Percentiles rank a stretch among this genome's conserved stretches.
These are phyloP conservation scores for Hemithea aestivaria DNA, from an alignment of 2,888 invertebrate species.

Conservation along the genomic window DNA sequence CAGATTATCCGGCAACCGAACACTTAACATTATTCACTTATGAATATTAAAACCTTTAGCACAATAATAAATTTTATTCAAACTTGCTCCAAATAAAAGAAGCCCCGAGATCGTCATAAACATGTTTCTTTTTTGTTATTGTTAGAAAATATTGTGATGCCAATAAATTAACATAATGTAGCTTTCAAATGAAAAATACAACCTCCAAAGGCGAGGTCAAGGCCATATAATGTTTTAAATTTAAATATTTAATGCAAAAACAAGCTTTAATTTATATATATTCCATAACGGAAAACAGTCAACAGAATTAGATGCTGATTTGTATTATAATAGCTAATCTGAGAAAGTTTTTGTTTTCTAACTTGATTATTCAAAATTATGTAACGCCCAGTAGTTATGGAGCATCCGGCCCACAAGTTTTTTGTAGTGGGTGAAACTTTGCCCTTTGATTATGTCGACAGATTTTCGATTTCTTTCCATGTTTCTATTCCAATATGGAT, in stretches of 20 bases:
- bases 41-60: background rate
- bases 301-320: too few species aligned
- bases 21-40: too few species aligned
- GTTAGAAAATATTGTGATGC: slow-evolving; percentile 8
- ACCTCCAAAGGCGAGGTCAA: slow-evolving; percentile 34
- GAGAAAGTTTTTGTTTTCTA: too few species aligned
- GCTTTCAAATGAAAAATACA: slow-evolving; percentile 11
- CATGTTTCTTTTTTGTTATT: slow-evolving; percentile 10
- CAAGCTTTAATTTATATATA: slow-evolving; percentile 23
- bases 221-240: slow-evolving; percentile 32
- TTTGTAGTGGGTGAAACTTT: slow-evolving; percentile 2
- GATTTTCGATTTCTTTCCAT: background rate
- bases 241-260: slow-evolving; percentile 29
- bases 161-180: slow-evolving; percentile 4
- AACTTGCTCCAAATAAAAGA: slow-evolving; percentile 3
- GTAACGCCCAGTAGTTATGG: too few species aligned
- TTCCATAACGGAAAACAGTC: background rate
- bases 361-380: too few species aligned
- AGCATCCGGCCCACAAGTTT: too few species aligned
- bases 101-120: slow-evolving; percentile 2
- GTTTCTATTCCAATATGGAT: background rate
- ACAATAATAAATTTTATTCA: background rate
- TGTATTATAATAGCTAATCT: too few species aligned
- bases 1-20: background rate
- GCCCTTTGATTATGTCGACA: background rate